Base-by-base conservation (phyloP, 2,888 invertebrate genomes). In the Chrysotoxum bicinctum region DNA sequence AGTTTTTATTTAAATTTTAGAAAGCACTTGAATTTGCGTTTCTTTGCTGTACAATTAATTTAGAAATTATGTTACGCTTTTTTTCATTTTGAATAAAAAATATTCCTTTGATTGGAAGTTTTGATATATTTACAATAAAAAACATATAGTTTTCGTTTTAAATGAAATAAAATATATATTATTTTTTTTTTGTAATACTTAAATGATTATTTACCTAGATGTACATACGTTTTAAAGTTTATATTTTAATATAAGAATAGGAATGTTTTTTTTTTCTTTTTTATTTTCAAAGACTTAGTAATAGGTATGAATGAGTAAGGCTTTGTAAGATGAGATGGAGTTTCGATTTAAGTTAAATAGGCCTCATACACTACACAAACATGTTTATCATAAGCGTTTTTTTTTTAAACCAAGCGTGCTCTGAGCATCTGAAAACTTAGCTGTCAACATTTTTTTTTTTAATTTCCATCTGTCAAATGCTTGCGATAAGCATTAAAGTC, bases 41-140 rank as follows among this genome's bases (percentile, higher is more conserved):
- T 48, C 52, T n/a, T 45, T 80, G 62, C 75, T 80, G 81, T 85
- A 85, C 81, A 85, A 77, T 85, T 85, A 85, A 85, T 85, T 85
- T 85, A 85, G 85, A 85, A 85, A 85, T 85, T 76, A 81, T 80
- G 85, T 85, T 85, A 85, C 85, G 85, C 85, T 85, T 85, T 83
- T 73, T 82, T 69, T 16, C 60, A 52, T 75, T 64, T 85, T 73
- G 76, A 66, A 85, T 85, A 85, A 76, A 84, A 76, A 43, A 56
- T 76, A 37, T 68, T 80, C 76, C 21, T 74, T 74, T 45, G 60
- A 32, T 62, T 70, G 72, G 66, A 77, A 66, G 45, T 66, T 66
- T 66, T 69, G 32, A 64, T 66, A 72, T 85, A 81, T 85, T 81
- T 85, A 81, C 81, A 85, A 77, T 77, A 66, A 74, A 69, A 73